Conservation (phyloP, 2,797 vertebrate species). For the Rhabdomys pumilio region DNA sequence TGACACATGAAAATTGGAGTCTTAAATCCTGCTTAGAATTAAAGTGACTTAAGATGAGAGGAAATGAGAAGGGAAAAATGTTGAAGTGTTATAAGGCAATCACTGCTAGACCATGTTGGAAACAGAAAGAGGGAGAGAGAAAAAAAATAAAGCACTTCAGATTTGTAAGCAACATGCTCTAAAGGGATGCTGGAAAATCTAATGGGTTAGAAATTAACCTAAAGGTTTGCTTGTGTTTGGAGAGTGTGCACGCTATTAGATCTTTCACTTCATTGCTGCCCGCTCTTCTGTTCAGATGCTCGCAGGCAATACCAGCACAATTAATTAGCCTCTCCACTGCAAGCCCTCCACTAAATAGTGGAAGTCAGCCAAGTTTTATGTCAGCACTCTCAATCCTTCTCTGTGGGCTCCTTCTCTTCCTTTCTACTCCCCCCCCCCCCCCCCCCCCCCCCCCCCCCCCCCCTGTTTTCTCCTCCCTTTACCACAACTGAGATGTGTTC, state of each 20-base stretch:
- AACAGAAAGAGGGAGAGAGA: constrained; percentile 22
- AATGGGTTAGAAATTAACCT: constrained; percentile 38
- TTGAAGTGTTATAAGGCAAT: constrained; percentile 62
- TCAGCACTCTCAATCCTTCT: constrained; percentile 33
- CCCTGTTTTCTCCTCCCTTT: constrained; percentile 44
- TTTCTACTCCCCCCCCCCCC: background rate
- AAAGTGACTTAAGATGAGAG: constrained; percentile 50
- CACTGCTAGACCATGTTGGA: constrained; percentile 10
- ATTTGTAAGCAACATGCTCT: background rate
- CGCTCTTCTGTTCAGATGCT: constrained; percentile 32
- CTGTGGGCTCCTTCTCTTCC: background rate
- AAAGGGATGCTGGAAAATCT: constrained; percentile 47
- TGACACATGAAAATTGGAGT: constrained; percentile 59
- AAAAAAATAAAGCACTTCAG: constrained; percentile 35
- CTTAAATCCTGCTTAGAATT: constrained; percentile 66
- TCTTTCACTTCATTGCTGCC: constrained; percentile 20
- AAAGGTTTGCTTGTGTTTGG: constrained; percentile 18
- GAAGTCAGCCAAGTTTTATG: constrained; percentile 54
- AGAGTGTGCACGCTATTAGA: constrained; percentile 15
- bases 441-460: too few species aligned
- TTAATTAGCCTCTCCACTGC: constrained; percentile 35
- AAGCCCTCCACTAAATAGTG: background rate
- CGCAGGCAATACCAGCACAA: background rate
- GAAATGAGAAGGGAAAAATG: constrained; percentile 39
- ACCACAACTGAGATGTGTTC: constrained; percentile 22